Base-by-base conservation (phyloP, 2,113 vertebrate genomes). In the Hippopotamus amphibius region DNA sequence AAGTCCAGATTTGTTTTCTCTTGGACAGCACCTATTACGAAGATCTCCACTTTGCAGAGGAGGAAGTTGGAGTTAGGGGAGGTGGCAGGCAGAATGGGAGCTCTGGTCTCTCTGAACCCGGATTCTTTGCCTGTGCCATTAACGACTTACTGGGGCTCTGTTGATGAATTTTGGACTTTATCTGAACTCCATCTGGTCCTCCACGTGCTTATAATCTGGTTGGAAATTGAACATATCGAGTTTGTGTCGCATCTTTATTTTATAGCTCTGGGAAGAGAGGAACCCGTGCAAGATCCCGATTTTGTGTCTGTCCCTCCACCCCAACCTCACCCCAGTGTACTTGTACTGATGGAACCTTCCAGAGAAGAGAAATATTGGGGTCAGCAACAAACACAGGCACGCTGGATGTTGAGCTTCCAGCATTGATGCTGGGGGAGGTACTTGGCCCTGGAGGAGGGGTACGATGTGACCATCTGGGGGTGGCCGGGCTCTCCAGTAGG, bases 381-480 rank as follows among this genome's bases (percentile, higher is more conserved):
- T 21, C 30, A 48, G 41, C 19, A 19, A 6, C 14, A 1, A 5
- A 19, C n/a, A 33, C 2, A 4, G 48, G 21, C 26, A 19, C 13
- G 0, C 22, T 4, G 43, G 19, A 3, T 14, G 28, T 16, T 2
- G 68, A 43, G 5, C 13, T 26, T 26, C 15, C 12, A 6, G 50
- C 50, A 17, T 1, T 10, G 24, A 3, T 50, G 21, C 46, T 24
- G 6, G 16, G 21, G 72, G 55, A 63, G 33, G 24, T 6, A 0
- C 7, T 3, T 50, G 24, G 48, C 66, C 55, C 30, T 37, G 76
- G 82, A 48, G 26, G n/a, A 1, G 0, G 28, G 48, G 63, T 6
- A 4, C 6, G 0, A 0, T 0, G 4, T 12, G 68, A 37, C 2
- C 1, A 13, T 57, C 46, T 83, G 12, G 3, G 15, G 43, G 50